Percentiles rank a stretch among this genome's conserved stretches.
These are phyloP conservation scores for Ladona fulva DNA, from an alignment of 1,140 invertebrate species.

Conservation along the genomic window DNA sequence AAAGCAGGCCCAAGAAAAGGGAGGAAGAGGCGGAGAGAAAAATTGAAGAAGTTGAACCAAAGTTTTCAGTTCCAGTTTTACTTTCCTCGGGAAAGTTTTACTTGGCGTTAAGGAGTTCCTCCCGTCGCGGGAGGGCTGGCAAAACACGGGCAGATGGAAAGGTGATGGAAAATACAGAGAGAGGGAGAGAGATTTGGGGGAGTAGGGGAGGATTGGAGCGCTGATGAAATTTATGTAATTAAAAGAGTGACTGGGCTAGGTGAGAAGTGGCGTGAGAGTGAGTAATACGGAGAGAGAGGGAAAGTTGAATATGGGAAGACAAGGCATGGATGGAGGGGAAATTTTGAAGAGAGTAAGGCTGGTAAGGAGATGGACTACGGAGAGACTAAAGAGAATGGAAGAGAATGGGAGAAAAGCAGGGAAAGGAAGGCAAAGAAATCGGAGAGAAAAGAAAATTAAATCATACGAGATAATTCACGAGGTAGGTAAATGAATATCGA, in stretches of 20 bases:
- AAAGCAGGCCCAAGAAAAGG: no score
- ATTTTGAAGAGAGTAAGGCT: not conserved
- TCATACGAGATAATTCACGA: no score
- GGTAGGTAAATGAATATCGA: no score
- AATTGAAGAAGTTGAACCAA: no score
- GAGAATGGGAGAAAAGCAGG: not conserved
- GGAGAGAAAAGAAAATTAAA: no score
- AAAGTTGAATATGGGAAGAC: not conserved
- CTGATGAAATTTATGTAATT: constrained; percentile 10
- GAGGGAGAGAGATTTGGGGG: not conserved
- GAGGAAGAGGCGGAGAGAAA: no score
- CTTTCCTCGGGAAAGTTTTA: no score
- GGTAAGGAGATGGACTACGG: not conserved
- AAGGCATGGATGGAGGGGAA: not conserved
- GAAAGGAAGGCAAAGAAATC: no score
- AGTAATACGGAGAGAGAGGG: not conserved
- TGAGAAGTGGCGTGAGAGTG: not conserved
- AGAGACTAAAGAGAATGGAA: not conserved
- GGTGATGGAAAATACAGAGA: not conserved
- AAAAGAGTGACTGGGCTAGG: not conserved
- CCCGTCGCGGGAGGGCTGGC: no score
- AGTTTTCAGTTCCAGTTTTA: no score
- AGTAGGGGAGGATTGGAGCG: not conserved
- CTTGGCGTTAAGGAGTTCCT: no score
- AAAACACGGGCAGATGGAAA: no score